Percentiles rank a stretch among this genome's conserved stretches.
Conservation (phyloP, 1,140 invertebrate species). For the Brachionus rubens region DNA sequence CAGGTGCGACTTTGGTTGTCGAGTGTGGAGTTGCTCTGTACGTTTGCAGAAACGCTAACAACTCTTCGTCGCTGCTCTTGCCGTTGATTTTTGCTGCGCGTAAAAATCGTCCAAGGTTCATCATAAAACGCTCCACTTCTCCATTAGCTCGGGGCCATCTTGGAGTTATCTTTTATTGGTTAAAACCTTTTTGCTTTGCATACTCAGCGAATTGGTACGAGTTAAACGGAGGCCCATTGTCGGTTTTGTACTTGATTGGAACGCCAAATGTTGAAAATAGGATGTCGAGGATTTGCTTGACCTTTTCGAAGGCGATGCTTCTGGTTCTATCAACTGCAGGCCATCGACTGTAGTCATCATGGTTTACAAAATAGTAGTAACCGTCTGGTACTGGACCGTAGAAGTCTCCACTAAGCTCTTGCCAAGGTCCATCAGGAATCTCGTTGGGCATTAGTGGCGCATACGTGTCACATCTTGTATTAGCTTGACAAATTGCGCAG, state of each 20-base stretch:
- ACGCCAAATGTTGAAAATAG: no score
- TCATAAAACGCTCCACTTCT: slow-evolving; percentile 47
- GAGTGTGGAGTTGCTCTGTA: not conserved
- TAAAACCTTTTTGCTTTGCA: slow-evolving; percentile 45
- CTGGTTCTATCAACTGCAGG: no score
- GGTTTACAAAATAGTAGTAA: not conserved
- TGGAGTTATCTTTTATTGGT: slow-evolving; percentile 48
- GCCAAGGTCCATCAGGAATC: not conserved
- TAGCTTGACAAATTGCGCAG: not conserved
- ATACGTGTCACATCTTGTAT: not conserved
- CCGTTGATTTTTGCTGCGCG: not conserved
- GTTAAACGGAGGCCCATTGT: slow-evolving; percentile 23
- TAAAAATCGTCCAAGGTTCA: no score
- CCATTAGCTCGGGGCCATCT: slow-evolving; percentile 47
- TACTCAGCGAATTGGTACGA: slow-evolving; percentile 47
- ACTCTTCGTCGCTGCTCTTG: not conserved
- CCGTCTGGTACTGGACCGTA: not conserved
- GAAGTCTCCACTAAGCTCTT: not conserved
- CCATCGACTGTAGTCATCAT: not conserved
- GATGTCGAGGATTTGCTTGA: no score
- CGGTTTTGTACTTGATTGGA: no score
- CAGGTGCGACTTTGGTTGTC: not conserved
- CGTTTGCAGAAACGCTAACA: not conserved
- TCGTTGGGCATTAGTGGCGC: not conserved
- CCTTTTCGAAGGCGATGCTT: no score